Percentiles rank a stretch among this genome's conserved stretches.
phyloP scores from a whole-genome alignment of 2,888 invertebrate species.

The Polyommatus icarus region DNA sequence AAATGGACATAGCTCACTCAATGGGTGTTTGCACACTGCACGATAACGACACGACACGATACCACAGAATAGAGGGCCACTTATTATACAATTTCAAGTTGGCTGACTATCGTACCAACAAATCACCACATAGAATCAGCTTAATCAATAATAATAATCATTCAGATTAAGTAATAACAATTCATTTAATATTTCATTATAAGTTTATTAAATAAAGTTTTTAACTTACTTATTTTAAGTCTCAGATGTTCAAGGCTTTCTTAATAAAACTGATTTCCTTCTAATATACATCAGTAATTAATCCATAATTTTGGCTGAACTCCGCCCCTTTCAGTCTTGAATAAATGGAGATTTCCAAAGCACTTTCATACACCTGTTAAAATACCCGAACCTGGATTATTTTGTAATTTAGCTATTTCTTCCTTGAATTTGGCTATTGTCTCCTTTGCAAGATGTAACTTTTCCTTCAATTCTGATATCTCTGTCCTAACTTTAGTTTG shows the following conservation, averaged over 20 bases:
- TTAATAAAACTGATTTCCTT: background rate
- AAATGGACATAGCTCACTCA: too few species aligned
- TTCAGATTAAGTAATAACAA: background rate
- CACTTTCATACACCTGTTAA: slow-evolving; percentile 41
- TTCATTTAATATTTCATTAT: background rate
- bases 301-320: background rate
- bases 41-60: too few species aligned
- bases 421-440: slow-evolving; percentile 91
- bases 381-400: slow-evolving; percentile 46
- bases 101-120: too few species aligned
- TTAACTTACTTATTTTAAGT: background rate
- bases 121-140: background rate
- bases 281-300: background rate
- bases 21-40: too few species aligned
- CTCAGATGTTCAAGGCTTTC: background rate
- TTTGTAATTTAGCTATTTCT: slow-evolving; percentile 82
- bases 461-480: slow-evolving; percentile 91
- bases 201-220: background rate
- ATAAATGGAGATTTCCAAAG: background rate
- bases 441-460: slow-evolving; percentile 90
- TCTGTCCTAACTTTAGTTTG: slow-evolving; percentile 91
- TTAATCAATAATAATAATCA: too few species aligned
- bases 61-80: too few species aligned
- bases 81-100: too few species aligned
- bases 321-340: background rate